Evolutionary conservation across 2,888 invertebrate species (phyloP).

Genomic region (Trachelus troglodyta): DNA sequence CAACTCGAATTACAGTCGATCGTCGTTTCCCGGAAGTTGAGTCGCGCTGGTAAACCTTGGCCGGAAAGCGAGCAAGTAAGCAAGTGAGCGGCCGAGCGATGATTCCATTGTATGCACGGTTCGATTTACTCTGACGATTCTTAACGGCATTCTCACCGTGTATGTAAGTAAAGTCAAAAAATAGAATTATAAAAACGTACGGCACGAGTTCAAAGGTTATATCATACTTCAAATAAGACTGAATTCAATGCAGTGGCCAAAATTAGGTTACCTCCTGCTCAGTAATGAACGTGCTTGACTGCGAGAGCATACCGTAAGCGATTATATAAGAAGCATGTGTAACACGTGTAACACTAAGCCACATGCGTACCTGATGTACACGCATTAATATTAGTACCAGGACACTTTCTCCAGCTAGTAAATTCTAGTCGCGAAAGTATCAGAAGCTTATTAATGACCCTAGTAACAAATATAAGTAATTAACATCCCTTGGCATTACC

Average conservation of each 20-base stretch:
- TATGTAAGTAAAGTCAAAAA: not conserved
- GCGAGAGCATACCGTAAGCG: slow-evolving; percentile 32
- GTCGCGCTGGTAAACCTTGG: not conserved
- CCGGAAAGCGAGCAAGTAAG: not conserved
- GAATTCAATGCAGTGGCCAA: not conserved
- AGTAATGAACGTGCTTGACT: not conserved
- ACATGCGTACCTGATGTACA: slow-evolving; percentile 21
- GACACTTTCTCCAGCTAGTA: slow-evolving; percentile 34
- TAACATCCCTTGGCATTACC: not conserved
- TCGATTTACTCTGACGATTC: not conserved
- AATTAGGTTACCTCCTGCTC: slow-evolving; percentile 6
- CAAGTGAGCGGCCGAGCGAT: not conserved
- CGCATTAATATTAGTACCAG: slow-evolving; percentile 18
- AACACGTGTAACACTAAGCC: slow-evolving; percentile 3
- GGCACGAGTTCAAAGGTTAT: not conserved
- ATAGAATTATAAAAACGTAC: not conserved
- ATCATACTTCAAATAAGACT: not conserved
- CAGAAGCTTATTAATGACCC: not conserved
- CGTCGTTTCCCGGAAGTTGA: not conserved
- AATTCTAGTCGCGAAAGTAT: not conserved
- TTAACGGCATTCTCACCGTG: not conserved
- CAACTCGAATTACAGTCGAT: not conserved
- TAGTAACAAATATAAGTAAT: not conserved
- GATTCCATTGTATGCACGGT: not conserved
- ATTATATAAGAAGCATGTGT: slow-evolving; percentile 33